Evolutionary conservation across 2,797 vertebrate genomes (phyloP).

Genomic region (Lycodopsis pacificus): DNA sequence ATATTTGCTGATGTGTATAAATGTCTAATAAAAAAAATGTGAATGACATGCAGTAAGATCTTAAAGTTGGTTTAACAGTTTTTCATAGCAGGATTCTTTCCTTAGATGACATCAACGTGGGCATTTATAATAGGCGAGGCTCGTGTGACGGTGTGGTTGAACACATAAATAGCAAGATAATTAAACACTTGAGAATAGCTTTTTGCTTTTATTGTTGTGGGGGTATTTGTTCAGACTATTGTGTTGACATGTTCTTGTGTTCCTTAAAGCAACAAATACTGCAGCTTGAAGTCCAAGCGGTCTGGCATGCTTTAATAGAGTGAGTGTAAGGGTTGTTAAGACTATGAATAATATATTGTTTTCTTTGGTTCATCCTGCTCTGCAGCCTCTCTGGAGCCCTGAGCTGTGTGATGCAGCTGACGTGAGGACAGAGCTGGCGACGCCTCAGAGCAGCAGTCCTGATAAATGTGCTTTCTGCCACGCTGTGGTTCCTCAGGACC

Average conservation of each 20-base stretch:
- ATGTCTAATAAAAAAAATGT: slow-evolving; percentile 59
- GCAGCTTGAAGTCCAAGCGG: slow-evolving; percentile 27
- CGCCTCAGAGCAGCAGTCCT: slow-evolving; percentile 82
- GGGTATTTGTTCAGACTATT: slow-evolving; percentile 30
- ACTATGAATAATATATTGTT: slow-evolving; percentile 73
- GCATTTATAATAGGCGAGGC: slow-evolving; percentile 25
- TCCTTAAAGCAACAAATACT: slow-evolving; percentile 51
- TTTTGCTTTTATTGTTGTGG: slow-evolving; percentile 26
- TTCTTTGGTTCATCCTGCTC: slow-evolving; percentile 77
- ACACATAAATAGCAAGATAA: slow-evolving; percentile 52
- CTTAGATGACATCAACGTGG: slow-evolving; percentile 24
- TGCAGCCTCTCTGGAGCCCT: slow-evolving; percentile 93
- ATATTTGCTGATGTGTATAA: slow-evolving; percentile 73
- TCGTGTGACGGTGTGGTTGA: slow-evolving; percentile 35
- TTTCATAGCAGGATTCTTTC: slow-evolving; percentile 32
- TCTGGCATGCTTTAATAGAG: slow-evolving; percentile 35
- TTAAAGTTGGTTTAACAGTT: slow-evolving; percentile 39
- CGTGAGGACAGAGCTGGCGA: slow-evolving; percentile 77
- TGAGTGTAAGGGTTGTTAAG: slow-evolving; percentile 52
- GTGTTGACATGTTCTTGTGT: slow-evolving; percentile 31
- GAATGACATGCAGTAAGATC: slow-evolving; percentile 55
- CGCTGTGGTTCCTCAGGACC: slow-evolving; percentile 90
- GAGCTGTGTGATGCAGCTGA: slow-evolving; percentile 80
- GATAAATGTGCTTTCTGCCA: slow-evolving; percentile 94
- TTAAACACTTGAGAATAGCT: slow-evolving; percentile 56